Conservation (phyloP, 2,113 vertebrate species). For the Saimiri boliviensis region DNA sequence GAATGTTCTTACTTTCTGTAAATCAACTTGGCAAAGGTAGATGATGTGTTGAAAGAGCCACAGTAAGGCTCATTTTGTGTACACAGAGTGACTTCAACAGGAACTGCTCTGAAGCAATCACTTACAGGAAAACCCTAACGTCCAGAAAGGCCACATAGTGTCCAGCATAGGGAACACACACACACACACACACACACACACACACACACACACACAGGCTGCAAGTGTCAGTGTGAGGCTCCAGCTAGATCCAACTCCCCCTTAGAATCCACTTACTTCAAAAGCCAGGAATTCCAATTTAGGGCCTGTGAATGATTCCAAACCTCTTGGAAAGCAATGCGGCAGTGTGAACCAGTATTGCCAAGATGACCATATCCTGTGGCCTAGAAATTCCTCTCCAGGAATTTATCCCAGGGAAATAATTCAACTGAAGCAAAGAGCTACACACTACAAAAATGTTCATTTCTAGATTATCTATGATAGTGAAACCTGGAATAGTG, state of each 20-base stretch:
- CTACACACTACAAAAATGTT: neutral
- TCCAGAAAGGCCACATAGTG: neutral
- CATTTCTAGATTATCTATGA: neutral
- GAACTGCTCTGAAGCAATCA: neutral
- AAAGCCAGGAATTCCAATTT: slow-evolving; percentile 38
- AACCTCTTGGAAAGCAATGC: slow-evolving; percentile 20
- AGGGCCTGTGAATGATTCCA: slow-evolving; percentile 5
- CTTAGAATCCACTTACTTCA: neutral
- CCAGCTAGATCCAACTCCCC: neutral
- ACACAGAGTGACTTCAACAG: neutral
- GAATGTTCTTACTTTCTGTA: neutral
- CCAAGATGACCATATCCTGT: neutral
- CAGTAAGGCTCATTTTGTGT: neutral
- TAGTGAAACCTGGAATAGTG: neutral
- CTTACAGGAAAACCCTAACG: neutral
- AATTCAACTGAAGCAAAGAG: slow-evolving; percentile 18
- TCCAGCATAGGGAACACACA: neutral
- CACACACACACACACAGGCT: neutral
- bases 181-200: neutral
- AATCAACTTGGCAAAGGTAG: slow-evolving; percentile 23
- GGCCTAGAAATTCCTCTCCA: slow-evolving; percentile 41
- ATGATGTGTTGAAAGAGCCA: neutral
- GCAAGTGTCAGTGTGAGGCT: neutral
- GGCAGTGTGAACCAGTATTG: neutral
- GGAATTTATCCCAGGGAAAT: slow-evolving; percentile 28